These are phyloP conservation scores for Macropodus opercularis DNA, from an alignment of 2,797 vertebrate genomes.

Conservation along the genomic window DNA sequence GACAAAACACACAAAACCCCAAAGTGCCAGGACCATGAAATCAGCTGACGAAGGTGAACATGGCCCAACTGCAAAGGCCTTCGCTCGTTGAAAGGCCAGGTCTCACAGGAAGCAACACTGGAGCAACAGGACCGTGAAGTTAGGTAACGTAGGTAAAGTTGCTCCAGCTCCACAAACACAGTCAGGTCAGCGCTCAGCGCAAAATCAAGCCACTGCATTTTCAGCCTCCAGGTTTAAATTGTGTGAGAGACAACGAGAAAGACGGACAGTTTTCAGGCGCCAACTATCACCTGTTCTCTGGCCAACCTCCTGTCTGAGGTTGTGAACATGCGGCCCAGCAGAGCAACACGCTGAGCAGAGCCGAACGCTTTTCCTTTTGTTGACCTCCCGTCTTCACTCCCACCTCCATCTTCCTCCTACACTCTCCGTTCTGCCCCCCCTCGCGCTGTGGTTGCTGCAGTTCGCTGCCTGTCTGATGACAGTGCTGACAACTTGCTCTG, in stretches of 20 bases:
- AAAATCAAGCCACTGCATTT: too few species aligned
- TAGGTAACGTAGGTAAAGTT: too few species aligned
- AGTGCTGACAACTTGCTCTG: conserved; percentile 63
- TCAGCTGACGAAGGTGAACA: too few species aligned
- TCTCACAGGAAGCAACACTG: too few species aligned
- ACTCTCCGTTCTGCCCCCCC: background rate
- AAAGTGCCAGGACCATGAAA: too few species aligned
- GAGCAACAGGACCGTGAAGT: too few species aligned
- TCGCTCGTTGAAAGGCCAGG: too few species aligned
- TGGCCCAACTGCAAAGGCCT: too few species aligned
- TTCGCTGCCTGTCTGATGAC: conserved; percentile 61
- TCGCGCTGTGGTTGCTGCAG: conserved; percentile 45
- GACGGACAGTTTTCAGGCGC: background rate
- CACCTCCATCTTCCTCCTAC: background rate
- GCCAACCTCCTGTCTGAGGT: background rate
- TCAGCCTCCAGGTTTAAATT: background rate
- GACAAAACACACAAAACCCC: too few species aligned
- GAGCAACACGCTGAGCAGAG: background rate
- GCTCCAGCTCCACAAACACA: too few species aligned
- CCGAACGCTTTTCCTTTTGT: conserved; percentile 17
- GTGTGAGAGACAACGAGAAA: background rate
- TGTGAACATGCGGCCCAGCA: too few species aligned
- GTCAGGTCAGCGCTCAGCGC: too few species aligned
- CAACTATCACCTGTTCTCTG: background rate
- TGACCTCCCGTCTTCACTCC: conserved; percentile 26